These are phyloP conservation scores for Podotricha telesiphe DNA, from an alignment of 2,888 invertebrate genomes.

Conservation along the genomic window DNA sequence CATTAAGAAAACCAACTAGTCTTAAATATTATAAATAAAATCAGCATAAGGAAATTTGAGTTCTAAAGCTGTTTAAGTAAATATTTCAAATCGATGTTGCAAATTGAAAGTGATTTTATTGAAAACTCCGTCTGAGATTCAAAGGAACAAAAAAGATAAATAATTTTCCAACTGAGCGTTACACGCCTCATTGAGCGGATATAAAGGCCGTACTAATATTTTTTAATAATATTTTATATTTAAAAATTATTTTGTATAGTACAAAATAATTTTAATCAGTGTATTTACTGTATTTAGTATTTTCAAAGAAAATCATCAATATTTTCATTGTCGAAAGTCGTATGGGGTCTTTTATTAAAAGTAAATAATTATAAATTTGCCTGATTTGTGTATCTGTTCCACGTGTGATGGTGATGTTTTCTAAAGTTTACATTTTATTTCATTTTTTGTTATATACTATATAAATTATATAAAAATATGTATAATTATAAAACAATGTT, in stretches of 20 bases:
- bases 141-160: slow-evolving; percentile 4
- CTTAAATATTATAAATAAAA: too few relatives aligned
- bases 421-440: too few relatives aligned
- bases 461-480: too few relatives aligned
- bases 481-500: too few relatives aligned
- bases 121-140: neutral
- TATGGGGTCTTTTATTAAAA: neutral
- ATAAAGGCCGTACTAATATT: neutral
- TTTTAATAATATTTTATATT: too few relatives aligned
- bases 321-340: neutral
- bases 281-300: neutral
- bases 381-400: too few relatives aligned
- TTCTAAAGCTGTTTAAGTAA: neutral
- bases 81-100: slow-evolving; percentile 1
- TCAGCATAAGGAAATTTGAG: neutral
- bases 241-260: too few relatives aligned
- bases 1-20: too few relatives aligned
- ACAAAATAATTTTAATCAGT: too few relatives aligned
- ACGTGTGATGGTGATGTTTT: too few relatives aligned
- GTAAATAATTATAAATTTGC: too few relatives aligned
- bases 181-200: slow-evolving; percentile 12
- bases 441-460: too few relatives aligned
- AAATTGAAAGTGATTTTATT: slow-evolving; percentile 20
- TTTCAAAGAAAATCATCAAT: neutral
- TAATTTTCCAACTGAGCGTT: neutral